Evolutionary conservation across 2,113 vertebrate genomes (phyloP).

Genomic region (Hyperoodon ampullatus): DNA sequence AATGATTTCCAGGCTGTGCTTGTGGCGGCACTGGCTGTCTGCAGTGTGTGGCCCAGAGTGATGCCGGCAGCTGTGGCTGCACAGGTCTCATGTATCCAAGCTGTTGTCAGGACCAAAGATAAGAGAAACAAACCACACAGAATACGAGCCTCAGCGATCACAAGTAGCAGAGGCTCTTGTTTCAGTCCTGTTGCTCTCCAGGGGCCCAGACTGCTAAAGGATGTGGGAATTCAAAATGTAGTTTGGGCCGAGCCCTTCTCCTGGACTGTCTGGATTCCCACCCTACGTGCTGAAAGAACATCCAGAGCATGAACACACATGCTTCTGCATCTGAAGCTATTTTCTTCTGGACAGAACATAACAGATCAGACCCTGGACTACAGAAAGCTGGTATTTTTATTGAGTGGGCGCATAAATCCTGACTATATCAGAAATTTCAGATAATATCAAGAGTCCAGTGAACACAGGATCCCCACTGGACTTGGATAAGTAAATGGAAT

Average conservation of each 20-base stretch:
- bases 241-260: neutral
- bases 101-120: neutral
- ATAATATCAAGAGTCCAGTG: neutral
- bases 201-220: neutral
- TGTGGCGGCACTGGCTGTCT: neutral
- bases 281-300: neutral
- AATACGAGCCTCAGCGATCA: neutral
- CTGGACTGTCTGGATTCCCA: neutral
- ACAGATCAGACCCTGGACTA: neutral
- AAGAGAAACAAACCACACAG: neutral
- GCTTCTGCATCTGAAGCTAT: too few species aligned
- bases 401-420: neutral
- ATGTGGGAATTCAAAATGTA: neutral
- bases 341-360: neutral
- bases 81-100: neutral
- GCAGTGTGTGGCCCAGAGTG: neutral
- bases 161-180: neutral
- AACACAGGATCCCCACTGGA: neutral
- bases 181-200: neutral
- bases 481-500: neutral
- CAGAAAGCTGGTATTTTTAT: neutral
- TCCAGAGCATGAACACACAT: rapidly evolving
- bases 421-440: neutral
- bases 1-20: neutral
- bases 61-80: neutral